Conservation (phyloP, 35 echinoderm and acorn worm genomes). For the Antedon bifida region DNA sequence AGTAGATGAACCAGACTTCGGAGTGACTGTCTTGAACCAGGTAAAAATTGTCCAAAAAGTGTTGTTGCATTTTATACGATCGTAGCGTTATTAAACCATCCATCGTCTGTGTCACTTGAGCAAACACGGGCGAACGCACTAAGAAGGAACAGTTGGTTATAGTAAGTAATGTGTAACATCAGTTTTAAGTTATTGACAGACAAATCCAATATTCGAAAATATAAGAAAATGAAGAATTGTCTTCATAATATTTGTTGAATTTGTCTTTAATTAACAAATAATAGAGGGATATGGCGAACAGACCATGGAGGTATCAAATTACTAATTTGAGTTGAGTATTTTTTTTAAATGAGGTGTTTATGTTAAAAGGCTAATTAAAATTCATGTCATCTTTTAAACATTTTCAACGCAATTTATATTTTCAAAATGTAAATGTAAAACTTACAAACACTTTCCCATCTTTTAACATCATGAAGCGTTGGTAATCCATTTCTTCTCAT, state of each 20-base stretch:
- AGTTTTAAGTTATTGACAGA: background rate
- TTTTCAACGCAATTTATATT: too few species aligned
- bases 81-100: slow-evolving; percentile 64
- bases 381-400: too few species aligned
- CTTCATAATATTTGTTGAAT: too few species aligned
- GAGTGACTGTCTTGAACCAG: slow-evolving; percentile 54
- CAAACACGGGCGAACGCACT: slow-evolving; percentile 89
- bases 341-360: too few species aligned
- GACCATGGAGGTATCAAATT: too few species aligned
- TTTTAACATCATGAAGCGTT: slow-evolving; percentile 57
- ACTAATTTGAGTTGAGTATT: too few species aligned
- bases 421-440: background rate
- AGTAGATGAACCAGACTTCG: slow-evolving; percentile 67
- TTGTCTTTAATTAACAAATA: too few species aligned
- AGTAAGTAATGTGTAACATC: background rate
- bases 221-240: too few species aligned
- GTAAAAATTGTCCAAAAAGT: slow-evolving; percentile 54
- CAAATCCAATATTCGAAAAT: background rate
- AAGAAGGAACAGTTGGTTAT: background rate
- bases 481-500: slow-evolving; percentile 37
- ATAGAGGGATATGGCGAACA: too few species aligned
- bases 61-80: slow-evolving; percentile 48
- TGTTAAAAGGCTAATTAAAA: too few species aligned
- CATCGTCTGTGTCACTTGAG: slow-evolving; percentile 61
- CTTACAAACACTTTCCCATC: slow-evolving; percentile 73